These are phyloP conservation scores for Squalus acanthias DNA, from an alignment of 2,797 vertebrate genomes.

Conservation along the genomic window DNA sequence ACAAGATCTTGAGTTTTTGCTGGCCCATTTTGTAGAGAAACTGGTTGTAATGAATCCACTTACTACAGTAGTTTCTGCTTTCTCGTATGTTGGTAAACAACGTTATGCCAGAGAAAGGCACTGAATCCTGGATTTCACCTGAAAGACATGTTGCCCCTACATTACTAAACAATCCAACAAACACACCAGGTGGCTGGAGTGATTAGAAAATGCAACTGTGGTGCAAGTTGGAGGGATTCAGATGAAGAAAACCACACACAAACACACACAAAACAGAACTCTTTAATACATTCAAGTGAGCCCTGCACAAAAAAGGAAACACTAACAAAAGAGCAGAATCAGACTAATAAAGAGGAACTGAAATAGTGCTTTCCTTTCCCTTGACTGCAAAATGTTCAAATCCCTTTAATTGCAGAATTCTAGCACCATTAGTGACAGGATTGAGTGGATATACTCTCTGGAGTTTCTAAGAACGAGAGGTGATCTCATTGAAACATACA, in stretches of 20 bases:
- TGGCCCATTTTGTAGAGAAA: background rate
- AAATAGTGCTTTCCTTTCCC: background rate
- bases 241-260: background rate
- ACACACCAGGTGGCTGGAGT: background rate
- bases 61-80: background rate
- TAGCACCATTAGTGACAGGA: background rate
- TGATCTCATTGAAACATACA: no score
- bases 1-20: background rate
- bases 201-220: background rate
- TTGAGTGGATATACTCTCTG: no score
- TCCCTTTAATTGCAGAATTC: background rate
- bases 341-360: background rate
- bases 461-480: no score
- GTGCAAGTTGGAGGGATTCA: no score
- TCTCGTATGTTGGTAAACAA: background rate
- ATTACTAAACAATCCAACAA: slow-evolving; percentile 1
- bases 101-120: background rate
- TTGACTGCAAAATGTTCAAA: background rate
- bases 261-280: background rate
- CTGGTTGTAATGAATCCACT: background rate
- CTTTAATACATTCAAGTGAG: background rate
- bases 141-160: background rate
- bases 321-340: background rate
- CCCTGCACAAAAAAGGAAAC: background rate
- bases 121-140: background rate